These are phyloP conservation scores for Aphis craccivora DNA, from an alignment of 1,140 invertebrate genomes.

Conservation along the genomic window DNA sequence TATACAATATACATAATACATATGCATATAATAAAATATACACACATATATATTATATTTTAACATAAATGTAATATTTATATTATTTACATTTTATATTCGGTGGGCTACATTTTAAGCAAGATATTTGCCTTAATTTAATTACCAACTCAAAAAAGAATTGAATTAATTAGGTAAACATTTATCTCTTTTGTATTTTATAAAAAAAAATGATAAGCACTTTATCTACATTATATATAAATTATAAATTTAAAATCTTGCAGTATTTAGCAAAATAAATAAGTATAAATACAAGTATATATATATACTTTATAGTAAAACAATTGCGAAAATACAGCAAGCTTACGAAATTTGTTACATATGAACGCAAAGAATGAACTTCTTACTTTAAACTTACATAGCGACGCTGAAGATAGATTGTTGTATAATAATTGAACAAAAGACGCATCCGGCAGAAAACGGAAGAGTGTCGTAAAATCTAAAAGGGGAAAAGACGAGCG, in stretches of 20 bases:
- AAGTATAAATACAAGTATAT: background rate
- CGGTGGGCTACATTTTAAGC: background rate
- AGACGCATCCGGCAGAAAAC: background rate
- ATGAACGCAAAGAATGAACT: background rate
- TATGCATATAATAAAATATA: too few species aligned
- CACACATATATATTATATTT: background rate
- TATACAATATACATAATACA: background rate
- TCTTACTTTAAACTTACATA: background rate
- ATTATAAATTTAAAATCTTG: background rate
- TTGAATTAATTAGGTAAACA: background rate
- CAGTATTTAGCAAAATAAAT: background rate
- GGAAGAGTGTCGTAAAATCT: constrained; percentile 31
- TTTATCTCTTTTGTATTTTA: background rate
- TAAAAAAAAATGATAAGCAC: background rate
- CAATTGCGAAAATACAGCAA: background rate
- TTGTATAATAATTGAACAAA: background rate
- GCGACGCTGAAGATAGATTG: background rate
- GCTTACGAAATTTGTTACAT: background rate
- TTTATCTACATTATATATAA: background rate
- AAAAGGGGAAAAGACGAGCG: background rate
- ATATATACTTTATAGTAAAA: background rate
- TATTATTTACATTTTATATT: constrained; percentile 4
- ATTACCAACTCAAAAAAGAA: background rate
- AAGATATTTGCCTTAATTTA: background rate
- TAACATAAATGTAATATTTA: background rate